Conservation (phyloP, 2,888 invertebrate genomes). For the Aleiodes leptofemur region DNA sequence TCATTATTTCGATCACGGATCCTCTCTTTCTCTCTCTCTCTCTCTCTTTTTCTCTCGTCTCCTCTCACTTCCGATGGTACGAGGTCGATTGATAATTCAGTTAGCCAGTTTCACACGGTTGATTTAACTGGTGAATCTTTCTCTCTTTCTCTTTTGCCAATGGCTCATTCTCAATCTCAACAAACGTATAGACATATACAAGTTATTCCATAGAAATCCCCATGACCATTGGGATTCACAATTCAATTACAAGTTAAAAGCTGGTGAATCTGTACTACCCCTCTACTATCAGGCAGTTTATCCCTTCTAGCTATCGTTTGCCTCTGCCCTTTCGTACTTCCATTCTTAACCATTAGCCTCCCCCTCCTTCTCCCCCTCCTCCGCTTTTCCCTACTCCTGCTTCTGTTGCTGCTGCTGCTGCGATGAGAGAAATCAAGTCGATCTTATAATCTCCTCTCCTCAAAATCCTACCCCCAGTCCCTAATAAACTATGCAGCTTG, state of each 20-base stretch:
- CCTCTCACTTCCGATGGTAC: slow-evolving; percentile 49
- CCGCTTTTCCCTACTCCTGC: slow-evolving; percentile 22
- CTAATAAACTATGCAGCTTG: slow-evolving; percentile 69
- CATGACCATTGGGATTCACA: slow-evolving; percentile 62
- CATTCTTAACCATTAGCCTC: slow-evolving; percentile 37
- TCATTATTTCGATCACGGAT: slow-evolving; percentile 61
- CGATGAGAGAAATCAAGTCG: slow-evolving; percentile 53
- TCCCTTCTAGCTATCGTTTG: slow-evolving; percentile 49
- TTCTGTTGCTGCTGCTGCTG: slow-evolving; percentile 36
- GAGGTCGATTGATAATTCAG: slow-evolving; percentile 63
- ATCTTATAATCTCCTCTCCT: slow-evolving; percentile 66
- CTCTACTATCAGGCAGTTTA: slow-evolving; percentile 37
- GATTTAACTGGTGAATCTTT: slow-evolving; percentile 66
- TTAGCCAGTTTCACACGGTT: slow-evolving; percentile 64
- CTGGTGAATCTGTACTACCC: slow-evolving; percentile 61
- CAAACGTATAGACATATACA: slow-evolving; percentile 27
- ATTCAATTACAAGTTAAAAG: slow-evolving; percentile 71
- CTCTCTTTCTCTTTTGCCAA: slow-evolving; percentile 42
- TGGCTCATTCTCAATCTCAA: slow-evolving; percentile 20
- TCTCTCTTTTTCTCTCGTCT: slow-evolving; percentile 27
- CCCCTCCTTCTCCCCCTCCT: slow-evolving; percentile 45
- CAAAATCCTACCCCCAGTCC: slow-evolving; percentile 54
- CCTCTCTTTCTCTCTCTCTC: slow-evolving; percentile 39
- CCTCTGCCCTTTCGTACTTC: slow-evolving; percentile 34
- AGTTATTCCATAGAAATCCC: slow-evolving; percentile 17